phyloP scores from a whole-genome alignment of 2,113 vertebrate genomes.

The Corythornis cristatus region DNA sequence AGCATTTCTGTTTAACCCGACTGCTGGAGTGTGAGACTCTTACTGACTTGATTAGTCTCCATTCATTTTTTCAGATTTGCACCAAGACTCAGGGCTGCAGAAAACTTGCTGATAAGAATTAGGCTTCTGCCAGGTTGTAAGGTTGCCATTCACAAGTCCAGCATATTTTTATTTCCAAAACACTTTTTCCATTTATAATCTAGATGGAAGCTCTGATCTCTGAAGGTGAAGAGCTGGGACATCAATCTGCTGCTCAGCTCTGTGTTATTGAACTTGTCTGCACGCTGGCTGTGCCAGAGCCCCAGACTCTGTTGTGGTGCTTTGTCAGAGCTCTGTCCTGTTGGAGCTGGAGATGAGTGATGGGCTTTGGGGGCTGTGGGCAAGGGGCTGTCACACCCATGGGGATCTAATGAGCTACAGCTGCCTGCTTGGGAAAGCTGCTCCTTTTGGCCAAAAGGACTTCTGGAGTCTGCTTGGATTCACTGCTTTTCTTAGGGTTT shows the following conservation, averaged over 20 bases:
- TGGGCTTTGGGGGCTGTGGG: constrained; percentile 50
- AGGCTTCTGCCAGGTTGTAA: neutral
- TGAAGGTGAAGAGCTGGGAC: neutral
- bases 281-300: neutral
- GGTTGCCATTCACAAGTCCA: neutral
- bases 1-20: constrained; percentile 8
- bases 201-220: neutral
- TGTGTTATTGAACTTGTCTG: neutral
- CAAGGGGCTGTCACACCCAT: constrained; percentile 66
- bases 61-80: neutral
- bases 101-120: constrained; percentile 4
- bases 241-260: neutral
- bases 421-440: constrained; percentile 63
- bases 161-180: neutral
- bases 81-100: neutral
- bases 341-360: constrained; percentile 51
- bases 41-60: neutral
- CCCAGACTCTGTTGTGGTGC: neutral
- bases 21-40: constrained; percentile 7
- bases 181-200: neutral
- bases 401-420: constrained; percentile 67
- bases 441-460: constrained; percentile 51
- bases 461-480: constrained; percentile 22
- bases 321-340: constrained; percentile 40
- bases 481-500: neutral